These are phyloP conservation scores for Drosophila parvula DNA, from an alignment of 1,140 invertebrate genomes.

Conservation along the genomic window DNA sequence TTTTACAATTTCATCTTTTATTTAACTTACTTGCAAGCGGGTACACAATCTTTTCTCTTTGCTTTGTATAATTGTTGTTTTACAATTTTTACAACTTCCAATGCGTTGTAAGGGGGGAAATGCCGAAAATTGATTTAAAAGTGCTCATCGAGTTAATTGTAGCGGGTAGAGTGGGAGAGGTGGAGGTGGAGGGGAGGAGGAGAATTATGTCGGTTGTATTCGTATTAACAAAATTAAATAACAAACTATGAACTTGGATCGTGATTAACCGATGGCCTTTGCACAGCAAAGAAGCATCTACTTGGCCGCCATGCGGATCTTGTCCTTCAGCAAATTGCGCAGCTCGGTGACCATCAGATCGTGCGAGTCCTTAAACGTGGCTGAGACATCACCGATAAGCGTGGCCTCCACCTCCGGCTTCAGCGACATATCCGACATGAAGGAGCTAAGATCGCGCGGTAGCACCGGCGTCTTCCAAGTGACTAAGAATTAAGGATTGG, in stretches of 20 bases:
- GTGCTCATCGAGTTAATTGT: conserved; percentile 28
- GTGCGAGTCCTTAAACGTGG: conserved; percentile 81
- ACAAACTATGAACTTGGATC: conserved; percentile 63
- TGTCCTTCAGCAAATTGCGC: conserved; percentile 79
- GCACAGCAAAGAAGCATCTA: conserved; percentile 68
- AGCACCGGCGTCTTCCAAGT: conserved; percentile 73
- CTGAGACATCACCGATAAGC: conserved; percentile 75
- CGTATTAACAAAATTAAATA: conserved; percentile 76
- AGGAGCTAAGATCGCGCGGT: conserved; percentile 72
- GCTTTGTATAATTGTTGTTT: conserved; percentile 18
- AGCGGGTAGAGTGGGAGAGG: conserved; percentile 1
- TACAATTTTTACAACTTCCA: conserved; percentile 57
- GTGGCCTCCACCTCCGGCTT: conserved; percentile 79
- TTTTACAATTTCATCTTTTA: conserved; percentile 62
- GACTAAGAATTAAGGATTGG: conserved; percentile 31
- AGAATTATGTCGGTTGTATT: conserved; percentile 23
- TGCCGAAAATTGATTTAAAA: conserved; percentile 44
- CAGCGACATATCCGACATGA: conserved; percentile 81
- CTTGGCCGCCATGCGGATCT: conserved; percentile 79
- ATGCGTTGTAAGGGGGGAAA: conserved; percentile 56
- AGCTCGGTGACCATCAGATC: conserved; percentile 80
- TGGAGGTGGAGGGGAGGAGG: background rate
- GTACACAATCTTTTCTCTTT: conserved; percentile 35
- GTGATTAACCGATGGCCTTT: conserved; percentile 49
- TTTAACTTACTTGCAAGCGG: conserved; percentile 53